A percentile compares a stretch with the other conserved stretches of the same genome.
Evolutionary conservation across 2,113 vertebrate genomes (phyloP).

Genomic region (Rhea americana): DNA sequence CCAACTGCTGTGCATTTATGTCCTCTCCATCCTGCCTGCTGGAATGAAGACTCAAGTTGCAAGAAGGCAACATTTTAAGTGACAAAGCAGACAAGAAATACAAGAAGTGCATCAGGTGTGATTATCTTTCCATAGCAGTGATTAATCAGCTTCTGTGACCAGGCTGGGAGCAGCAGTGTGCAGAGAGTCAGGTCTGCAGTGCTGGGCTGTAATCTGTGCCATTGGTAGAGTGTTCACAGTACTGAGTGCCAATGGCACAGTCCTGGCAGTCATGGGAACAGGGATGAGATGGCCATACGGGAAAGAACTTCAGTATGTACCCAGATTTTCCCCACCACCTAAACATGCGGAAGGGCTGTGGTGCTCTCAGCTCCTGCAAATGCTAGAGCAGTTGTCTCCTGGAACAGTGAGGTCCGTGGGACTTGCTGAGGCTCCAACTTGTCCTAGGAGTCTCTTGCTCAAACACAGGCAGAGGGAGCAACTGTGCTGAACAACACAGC

Average conservation of each 20-base stretch:
- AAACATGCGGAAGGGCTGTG: neutral
- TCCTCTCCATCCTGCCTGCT: neutral
- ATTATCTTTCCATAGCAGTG: neutral
- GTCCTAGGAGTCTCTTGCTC: neutral
- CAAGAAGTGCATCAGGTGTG: neutral
- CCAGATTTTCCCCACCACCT: neutral
- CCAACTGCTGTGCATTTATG: neutral
- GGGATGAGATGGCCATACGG: rapidly evolving
- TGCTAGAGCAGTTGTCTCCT: neutral
- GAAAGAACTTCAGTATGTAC: neutral
- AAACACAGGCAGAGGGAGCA: neutral
- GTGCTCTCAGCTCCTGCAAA: neutral
- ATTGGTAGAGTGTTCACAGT: neutral
- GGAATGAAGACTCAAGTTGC: neutral
- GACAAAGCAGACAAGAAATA: neutral
- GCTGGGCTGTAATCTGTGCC: neutral
- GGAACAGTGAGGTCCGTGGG: neutral
- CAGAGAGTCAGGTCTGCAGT: neutral
- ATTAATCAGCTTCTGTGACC: neutral
- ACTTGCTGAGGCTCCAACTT: neutral
- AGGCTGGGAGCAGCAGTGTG: neutral
- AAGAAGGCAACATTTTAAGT: neutral
- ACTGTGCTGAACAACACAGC: neutral
- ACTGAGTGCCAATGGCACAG: neutral
- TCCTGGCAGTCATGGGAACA: neutral